Evolutionary conservation across 2,888 invertebrate genomes (phyloP).

Genomic region (Margaritifera margaritifera): DNA sequence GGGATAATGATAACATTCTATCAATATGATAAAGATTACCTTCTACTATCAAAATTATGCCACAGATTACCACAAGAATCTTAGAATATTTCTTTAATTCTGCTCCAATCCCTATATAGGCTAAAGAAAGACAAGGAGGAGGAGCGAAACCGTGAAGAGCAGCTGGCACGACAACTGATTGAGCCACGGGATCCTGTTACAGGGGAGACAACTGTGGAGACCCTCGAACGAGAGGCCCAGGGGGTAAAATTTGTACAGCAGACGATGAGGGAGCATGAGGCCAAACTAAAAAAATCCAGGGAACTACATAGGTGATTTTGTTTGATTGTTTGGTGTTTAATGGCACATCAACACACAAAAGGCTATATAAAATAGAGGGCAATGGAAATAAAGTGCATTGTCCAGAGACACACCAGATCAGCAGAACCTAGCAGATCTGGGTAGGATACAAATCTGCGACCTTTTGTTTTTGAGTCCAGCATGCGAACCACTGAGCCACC

Average conservation of each 20-base stretch:
- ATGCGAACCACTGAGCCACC: too few relatives aligned
- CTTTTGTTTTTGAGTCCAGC: too few relatives aligned
- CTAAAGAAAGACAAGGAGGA: conserved; percentile 62
- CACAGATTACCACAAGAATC: too few relatives aligned
- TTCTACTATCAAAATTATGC: background rate
- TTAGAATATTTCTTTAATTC: background rate
- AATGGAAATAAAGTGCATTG: too few relatives aligned
- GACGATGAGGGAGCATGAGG: conserved; percentile 43
- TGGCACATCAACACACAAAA: too few relatives aligned
- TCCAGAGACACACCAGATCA: too few relatives aligned
- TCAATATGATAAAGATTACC: background rate
- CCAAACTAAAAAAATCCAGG: conserved; percentile 41
- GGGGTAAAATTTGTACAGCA: conserved; percentile 50
- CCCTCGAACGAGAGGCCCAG: conserved; percentile 49
- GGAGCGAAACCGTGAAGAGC: conserved; percentile 53
- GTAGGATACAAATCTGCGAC: too few relatives aligned
- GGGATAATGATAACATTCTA: too few relatives aligned
- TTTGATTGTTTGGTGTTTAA: too few relatives aligned
- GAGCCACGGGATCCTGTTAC: conserved; percentile 60
- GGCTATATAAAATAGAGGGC: too few relatives aligned
- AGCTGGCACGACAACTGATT: conserved; percentile 46
- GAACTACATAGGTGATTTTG: conserved; percentile 59
- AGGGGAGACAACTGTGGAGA: conserved; percentile 56
- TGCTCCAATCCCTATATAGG: conserved; percentile 24
- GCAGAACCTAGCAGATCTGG: too few relatives aligned